Base-by-base conservation (phyloP, 2,888 invertebrate species). In the Scrobipalpa atriplicella region DNA sequence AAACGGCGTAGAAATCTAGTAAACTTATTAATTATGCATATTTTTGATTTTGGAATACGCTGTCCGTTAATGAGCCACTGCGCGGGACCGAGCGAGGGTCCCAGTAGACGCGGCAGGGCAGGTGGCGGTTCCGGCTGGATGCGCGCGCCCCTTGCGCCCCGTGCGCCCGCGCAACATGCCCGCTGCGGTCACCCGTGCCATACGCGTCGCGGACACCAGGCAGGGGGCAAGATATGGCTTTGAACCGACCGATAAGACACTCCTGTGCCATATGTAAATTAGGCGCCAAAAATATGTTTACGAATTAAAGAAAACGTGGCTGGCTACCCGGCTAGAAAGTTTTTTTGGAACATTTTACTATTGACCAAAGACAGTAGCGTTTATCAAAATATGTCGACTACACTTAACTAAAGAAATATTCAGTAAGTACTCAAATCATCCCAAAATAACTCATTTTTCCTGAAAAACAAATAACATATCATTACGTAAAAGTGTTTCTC, bases 41-140 rank as follows among this genome's bases (percentile, higher is more conserved):
- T 56, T 56, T 56, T 56, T 56, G 89, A 89, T 89, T 90, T 88
- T 83, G 85, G 90, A 90, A 89, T 89, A 87, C 75, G 75, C 76
- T 74, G 84, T 82, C 73, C 76, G 87, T 82, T 89, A 89, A 89
- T 88, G 81, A 85, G 85, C 79, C 74, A 73, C 72, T 75, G 71
- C 72, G 67, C 66, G 71, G 69, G 54, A 56, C 29, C 11, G 54
- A 21, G 21, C 11, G 54, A 21, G 21, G 54, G 54, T 21, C 54
- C 10, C 43, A 52, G 38, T 76, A 62, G 56, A 29, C 29, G 73
- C n/a, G n/a, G n/a, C n/a, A n/a, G n/a, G 69, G 63, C 92, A 91
- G 91, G 92, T 92, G 92, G 90, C 76, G 85, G 90, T 80, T 87
- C 86, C 90, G 90, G 85, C 81, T 83, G 78, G 78, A 71, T 82